These are phyloP conservation scores for Halcyon senegalensis DNA, from an alignment of 2,113 vertebrate genomes.

Conservation along the genomic window DNA sequence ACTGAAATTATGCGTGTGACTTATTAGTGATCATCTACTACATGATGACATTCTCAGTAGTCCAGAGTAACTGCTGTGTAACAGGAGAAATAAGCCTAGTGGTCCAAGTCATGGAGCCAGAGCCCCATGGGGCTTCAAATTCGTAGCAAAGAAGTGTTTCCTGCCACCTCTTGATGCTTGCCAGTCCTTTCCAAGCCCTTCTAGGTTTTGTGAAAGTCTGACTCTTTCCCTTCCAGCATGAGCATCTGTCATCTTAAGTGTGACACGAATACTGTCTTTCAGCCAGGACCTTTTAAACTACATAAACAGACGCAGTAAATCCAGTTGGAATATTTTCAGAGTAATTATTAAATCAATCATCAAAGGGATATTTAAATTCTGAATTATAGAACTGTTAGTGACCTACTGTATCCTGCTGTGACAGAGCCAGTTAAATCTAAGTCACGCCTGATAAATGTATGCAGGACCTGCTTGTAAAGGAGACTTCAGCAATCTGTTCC, in stretches of 20 bases:
- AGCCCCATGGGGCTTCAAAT: not conserved
- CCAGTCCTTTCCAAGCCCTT: not conserved
- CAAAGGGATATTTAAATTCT: constrained; percentile 25
- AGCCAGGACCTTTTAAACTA: not conserved
- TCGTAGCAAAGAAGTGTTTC: not conserved
- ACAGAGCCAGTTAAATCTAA: not conserved
- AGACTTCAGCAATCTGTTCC: not conserved
- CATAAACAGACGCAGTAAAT: constrained; percentile 5
- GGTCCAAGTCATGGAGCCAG: not conserved
- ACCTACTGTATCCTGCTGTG: not conserved
- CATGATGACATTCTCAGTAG: not conserved
- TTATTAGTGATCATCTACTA: not conserved
- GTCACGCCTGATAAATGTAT: not conserved
- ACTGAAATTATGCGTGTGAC: not conserved
- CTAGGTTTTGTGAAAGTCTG: constrained; percentile 19
- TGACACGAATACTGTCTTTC: not conserved
- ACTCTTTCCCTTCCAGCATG: not conserved
- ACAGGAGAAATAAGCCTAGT: not conserved
- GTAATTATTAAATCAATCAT: constrained; percentile 8
- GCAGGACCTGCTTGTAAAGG: not conserved
- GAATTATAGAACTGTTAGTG: not conserved
- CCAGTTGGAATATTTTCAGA: not conserved
- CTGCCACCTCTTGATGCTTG: not conserved
- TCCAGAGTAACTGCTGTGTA: not conserved
- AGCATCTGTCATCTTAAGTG: not conserved